Conservation (phyloP, 2,888 invertebrate species). For the Sceliomorpha sp. region DNA sequence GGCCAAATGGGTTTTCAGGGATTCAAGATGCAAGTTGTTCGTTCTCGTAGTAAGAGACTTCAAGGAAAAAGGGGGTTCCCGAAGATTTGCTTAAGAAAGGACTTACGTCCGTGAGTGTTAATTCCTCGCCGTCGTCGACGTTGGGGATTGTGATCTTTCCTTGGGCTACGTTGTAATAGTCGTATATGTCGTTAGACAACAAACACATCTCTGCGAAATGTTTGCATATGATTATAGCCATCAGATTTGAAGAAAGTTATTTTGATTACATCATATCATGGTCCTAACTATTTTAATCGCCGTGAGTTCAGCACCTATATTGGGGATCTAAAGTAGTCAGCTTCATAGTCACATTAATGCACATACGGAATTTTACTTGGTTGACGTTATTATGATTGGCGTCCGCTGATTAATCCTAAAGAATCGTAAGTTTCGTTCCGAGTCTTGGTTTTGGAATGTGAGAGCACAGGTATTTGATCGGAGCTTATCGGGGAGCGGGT, state of each 20-base stretch:
- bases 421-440: no score
- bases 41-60: not conserved
- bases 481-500: conserved; percentile 75
- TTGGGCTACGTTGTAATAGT: conserved; percentile 97
- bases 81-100: conserved; percentile 43
- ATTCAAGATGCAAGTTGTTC: conserved; percentile 34
- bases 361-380: no score
- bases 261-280: no score
- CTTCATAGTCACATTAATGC: no score
- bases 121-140: conserved; percentile 98
- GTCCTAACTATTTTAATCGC: no score
- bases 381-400: no score
- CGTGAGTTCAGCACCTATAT: no score
- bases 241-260: no score
- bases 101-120: conserved; percentile 93
- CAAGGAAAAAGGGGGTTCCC: conserved; percentile 27
- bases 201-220: conserved; percentile 86
- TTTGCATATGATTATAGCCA: conserved; percentile 24
- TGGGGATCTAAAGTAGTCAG: no score
- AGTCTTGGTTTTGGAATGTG: conserved; percentile 15
- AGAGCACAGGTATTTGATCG: conserved; percentile 29
- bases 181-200: conserved; percentile 93
- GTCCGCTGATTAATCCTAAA: no score
- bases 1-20: no score
- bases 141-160: conserved; percentile 97